phyloP scores from a whole-genome alignment of 30 jellyfish, hydroid and myxozoan genomes.

The Aurelia sp. region DNA sequence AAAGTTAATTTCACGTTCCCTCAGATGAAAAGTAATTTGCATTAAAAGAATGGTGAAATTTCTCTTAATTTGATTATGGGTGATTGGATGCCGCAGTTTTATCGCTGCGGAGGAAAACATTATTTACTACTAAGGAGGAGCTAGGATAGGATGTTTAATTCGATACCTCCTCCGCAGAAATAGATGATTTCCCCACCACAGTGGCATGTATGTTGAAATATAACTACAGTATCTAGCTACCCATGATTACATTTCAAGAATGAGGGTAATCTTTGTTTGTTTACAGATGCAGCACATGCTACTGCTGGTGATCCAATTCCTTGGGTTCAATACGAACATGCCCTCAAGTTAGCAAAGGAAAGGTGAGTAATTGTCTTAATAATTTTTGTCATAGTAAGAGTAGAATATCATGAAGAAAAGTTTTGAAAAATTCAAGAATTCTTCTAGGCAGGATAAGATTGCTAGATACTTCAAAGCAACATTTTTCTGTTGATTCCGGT shows the following conservation, averaged over 20 bases:
- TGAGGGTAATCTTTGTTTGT: no score
- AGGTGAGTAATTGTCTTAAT: background rate
- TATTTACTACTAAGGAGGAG: no score
- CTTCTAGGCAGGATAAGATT: background rate
- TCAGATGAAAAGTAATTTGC: background rate
- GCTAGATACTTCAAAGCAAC: no score
- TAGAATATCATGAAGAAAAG: background rate
- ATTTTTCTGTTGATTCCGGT: no score
- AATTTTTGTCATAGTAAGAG: no score
- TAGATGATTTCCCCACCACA: no score
- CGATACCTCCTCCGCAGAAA: no score
- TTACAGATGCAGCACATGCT: constrained; percentile 54
- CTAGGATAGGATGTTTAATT: no score
- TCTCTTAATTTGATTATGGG: background rate
- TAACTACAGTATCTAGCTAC: no score
- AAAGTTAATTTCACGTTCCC: background rate
- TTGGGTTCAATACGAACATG: constrained; percentile 75
- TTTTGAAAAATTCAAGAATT: background rate
- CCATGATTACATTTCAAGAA: background rate
- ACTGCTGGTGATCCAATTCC: constrained; percentile 85
- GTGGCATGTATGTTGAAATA: no score
- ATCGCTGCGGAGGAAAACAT: no score
- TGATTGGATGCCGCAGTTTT: no score
- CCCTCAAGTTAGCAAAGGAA: constrained; percentile 69
- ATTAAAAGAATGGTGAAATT: background rate